phyloP scores from a whole-genome alignment of 2,888 invertebrate genomes.

The Cacoxenus indagator region DNA sequence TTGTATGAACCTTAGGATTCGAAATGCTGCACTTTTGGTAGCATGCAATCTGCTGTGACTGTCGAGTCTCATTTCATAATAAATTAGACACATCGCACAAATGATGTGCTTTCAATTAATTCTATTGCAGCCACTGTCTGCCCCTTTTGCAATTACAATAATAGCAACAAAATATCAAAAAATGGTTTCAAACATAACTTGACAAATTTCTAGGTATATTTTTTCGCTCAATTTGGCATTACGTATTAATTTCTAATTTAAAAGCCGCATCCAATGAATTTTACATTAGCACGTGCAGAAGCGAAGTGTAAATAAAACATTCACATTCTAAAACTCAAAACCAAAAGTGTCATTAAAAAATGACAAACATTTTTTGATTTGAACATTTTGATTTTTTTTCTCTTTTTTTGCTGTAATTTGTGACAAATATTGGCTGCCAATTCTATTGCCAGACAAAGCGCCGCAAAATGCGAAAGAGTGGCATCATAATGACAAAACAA shows the following conservation, averaged over 20 bases:
- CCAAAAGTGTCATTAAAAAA: slow-evolving; percentile 58
- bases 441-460: slow-evolving; percentile 53
- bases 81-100: too few species aligned
- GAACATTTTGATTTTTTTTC: slow-evolving; percentile 31
- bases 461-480: slow-evolving; percentile 39
- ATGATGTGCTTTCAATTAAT: too few species aligned
- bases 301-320: neutral
- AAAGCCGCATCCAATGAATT: neutral
- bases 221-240: neutral
- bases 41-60: too few species aligned
- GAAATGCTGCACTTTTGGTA: too few species aligned
- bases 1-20: too few species aligned
- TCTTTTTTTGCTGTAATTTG: slow-evolving; percentile 48
- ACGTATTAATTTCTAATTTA: neutral
- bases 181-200: too few species aligned
- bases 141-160: too few species aligned
- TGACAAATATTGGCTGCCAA: slow-evolving; percentile 60
- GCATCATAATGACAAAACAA: too few species aligned
- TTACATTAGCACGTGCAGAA: neutral
- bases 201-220: slow-evolving; percentile 39
- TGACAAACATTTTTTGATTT: slow-evolving; percentile 53
- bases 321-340: neutral
- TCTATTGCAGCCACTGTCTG: too few species aligned
- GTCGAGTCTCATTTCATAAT: too few species aligned
- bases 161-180: too few species aligned